phyloP scores from a whole-genome alignment of 2,113 vertebrate species.

The Jacana jacana region DNA sequence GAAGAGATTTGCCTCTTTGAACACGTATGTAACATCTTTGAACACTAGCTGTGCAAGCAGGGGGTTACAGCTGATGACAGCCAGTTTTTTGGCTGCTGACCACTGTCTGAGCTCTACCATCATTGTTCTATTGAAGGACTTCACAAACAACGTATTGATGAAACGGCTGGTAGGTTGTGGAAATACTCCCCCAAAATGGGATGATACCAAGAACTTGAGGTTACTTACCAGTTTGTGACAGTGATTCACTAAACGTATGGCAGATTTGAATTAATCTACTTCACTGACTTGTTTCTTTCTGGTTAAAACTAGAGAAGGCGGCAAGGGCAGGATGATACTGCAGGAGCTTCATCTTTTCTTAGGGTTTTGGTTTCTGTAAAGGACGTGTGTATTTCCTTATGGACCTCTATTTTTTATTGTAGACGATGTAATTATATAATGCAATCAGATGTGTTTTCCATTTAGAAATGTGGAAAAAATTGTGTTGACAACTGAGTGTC shows the following conservation, averaged over 20 bases:
- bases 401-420: not conserved
- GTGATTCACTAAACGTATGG: not conserved
- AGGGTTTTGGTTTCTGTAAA: not conserved
- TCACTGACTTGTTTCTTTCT: not conserved
- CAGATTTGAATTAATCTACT: not conserved
- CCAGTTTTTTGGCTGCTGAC: not conserved
- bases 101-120: not conserved
- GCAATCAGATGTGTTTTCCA: not conserved
- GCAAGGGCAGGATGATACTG: not conserved
- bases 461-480: not conserved
- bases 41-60: not conserved
- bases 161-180: not conserved
- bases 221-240: not conserved
- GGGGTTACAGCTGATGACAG: not conserved
- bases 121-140: not conserved
- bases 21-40: not conserved
- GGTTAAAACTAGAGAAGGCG: not conserved
- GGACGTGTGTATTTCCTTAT: not conserved
- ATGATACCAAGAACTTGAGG: not conserved
- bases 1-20: not conserved
- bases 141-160: not conserved
- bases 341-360: not conserved
- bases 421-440: not conserved
- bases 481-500: not conserved
- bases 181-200: not conserved